Evolutionary conservation across 2,888 invertebrate species (phyloP).

Genomic region (Microctonus brassicae): DNA sequence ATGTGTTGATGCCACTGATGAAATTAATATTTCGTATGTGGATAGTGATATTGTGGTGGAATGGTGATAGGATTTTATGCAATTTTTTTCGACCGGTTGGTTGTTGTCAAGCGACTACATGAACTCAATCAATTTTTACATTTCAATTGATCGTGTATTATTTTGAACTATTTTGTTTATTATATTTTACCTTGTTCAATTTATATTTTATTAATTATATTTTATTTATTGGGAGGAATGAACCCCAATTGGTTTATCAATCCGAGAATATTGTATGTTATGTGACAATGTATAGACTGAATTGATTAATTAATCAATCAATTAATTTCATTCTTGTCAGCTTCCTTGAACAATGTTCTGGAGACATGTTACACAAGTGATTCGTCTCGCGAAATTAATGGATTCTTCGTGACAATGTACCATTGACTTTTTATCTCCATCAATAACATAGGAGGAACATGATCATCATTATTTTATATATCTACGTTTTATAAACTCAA

Average conservation of each 20-base stretch:
- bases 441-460: neutral
- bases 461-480: neutral
- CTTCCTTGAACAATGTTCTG: neutral
- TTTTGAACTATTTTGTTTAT: neutral
- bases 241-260: neutral
- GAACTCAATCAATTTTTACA: neutral
- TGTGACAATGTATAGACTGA: neutral
- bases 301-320: too few relatives aligned
- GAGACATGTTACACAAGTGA: neutral
- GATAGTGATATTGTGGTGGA: neutral
- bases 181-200: too few relatives aligned
- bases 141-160: neutral
- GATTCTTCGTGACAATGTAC: constrained; percentile 16
- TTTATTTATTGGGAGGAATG: neutral
- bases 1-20: neutral
- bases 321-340: neutral
- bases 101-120: constrained; percentile 15
- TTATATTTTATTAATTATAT: too few relatives aligned
- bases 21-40: neutral
- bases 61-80: constrained; percentile 5
- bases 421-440: constrained; percentile 2
- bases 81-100: constrained; percentile 4
- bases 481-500: neutral
- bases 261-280: neutral
- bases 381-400: constrained; percentile 8